phyloP scores from a whole-genome alignment of 2,797 vertebrate species.

The Danio albolineatus region DNA sequence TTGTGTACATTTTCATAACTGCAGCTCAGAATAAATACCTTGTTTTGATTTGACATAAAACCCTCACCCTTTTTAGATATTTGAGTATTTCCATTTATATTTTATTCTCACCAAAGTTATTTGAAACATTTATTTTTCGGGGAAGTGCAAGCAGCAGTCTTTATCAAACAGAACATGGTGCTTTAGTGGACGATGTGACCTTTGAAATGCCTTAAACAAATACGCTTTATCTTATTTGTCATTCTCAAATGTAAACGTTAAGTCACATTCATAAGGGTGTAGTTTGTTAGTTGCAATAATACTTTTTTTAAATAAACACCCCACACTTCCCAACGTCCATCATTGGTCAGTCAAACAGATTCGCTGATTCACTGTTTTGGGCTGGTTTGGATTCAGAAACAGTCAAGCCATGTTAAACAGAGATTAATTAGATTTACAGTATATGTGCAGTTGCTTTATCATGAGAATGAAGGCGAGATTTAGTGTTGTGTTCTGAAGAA shows the following conservation, averaged over 20 bases:
- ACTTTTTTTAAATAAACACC: not conserved
- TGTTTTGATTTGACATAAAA: too few relatives aligned
- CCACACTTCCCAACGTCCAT: not conserved
- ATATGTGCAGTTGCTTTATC: not conserved
- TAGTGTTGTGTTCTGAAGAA: conserved; percentile 4
- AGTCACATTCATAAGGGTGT: not conserved
- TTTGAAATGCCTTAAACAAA: conserved; percentile 39
- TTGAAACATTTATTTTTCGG: too few relatives aligned
- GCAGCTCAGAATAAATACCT: too few relatives aligned
- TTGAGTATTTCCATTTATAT: too few relatives aligned
- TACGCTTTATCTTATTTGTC: conserved; percentile 15
- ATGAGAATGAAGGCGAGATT: conserved; percentile 3
- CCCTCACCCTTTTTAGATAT: too few relatives aligned
- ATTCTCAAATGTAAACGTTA: not conserved
- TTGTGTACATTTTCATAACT: too few relatives aligned
- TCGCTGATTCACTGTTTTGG: not conserved
- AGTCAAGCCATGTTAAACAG: not conserved
- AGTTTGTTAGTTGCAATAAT: not conserved
- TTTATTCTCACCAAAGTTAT: too few relatives aligned
- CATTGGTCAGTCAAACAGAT: not conserved
- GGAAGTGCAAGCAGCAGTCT: not conserved
- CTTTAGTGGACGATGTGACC: conserved; percentile 8
- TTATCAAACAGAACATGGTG: not conserved
- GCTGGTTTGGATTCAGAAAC: not conserved
- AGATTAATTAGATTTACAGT: conserved; percentile 3